These are phyloP conservation scores for Hippasteria phrygiana DNA, from an alignment of 53 echinoderm and acorn worm genomes.

Conservation along the genomic window DNA sequence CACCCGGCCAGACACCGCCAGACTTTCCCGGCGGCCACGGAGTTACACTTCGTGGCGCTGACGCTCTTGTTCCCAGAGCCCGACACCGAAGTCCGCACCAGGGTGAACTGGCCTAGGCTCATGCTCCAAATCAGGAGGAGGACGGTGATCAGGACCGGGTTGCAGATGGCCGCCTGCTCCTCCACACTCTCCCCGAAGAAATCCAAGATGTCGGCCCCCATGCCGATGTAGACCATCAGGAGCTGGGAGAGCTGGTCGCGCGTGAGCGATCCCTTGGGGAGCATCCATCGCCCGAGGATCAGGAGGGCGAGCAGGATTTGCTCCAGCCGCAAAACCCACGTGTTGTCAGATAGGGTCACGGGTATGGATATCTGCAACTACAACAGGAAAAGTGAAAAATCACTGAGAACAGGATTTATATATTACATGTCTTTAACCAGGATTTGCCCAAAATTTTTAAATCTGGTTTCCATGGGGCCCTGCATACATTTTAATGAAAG, in stretches of 20 bases:
- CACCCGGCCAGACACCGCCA: slow-evolving; percentile 35
- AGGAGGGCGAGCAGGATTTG: slow-evolving; percentile 76
- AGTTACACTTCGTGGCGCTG: background rate
- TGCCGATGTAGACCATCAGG: slow-evolving; percentile 93
- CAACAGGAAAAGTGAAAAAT: background rate
- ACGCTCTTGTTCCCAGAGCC: background rate
- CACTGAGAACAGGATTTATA: no score
- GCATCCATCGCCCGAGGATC: slow-evolving; percentile 19
- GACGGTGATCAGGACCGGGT: slow-evolving; percentile 65
- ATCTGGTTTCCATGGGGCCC: no score
- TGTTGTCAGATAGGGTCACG: slow-evolving; percentile 54
- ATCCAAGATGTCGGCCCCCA: slow-evolving; percentile 97
- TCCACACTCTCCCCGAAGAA: slow-evolving; percentile 83
- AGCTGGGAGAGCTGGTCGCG: slow-evolving; percentile 92
- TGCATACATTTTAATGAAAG: background rate
- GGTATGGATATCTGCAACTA: slow-evolving; percentile 70
- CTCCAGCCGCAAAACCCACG: slow-evolving; percentile 76
- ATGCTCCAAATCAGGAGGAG: slow-evolving; percentile 81
- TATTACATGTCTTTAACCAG: no score
- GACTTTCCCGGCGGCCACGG: slow-evolving; percentile 58
- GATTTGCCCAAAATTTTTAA: background rate
- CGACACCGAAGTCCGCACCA: slow-evolving; percentile 80
- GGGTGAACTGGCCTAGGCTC: slow-evolving; percentile 85
- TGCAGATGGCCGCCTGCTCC: slow-evolving; percentile 75
- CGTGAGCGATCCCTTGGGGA: slow-evolving; percentile 87